Evolutionary conservation across 2,113 vertebrate species (phyloP).

Genomic region (Echinops telfairi): DNA sequence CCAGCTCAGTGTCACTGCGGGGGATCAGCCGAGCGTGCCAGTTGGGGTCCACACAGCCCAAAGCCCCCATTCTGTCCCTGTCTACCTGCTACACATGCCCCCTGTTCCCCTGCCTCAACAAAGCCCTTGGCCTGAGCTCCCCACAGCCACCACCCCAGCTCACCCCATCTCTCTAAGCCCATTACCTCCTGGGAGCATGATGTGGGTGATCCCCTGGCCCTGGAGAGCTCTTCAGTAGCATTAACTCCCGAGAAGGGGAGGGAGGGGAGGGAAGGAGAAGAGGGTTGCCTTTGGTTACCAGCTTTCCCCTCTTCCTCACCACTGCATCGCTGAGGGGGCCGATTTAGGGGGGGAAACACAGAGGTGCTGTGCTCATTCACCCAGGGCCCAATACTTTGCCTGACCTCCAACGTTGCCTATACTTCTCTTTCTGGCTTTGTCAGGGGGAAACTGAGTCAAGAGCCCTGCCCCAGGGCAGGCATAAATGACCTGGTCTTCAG

Average conservation of each 20-base stretch:
- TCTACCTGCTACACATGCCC: background rate
- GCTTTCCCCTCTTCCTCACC: background rate
- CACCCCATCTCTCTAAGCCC: conserved; percentile 64
- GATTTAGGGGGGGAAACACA: conserved; percentile 2
- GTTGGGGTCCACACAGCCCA: background rate
- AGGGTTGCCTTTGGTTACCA: conserved; percentile 79
- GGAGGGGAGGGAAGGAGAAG: background rate
- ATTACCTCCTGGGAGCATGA: conserved; percentile 81
- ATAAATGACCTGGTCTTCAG: background rate
- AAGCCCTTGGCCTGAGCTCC: background rate
- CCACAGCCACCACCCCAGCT: background rate
- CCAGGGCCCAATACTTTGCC: conserved; percentile 11
- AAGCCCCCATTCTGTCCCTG: background rate
- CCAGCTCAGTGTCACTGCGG: background rate
- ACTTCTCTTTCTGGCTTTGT: background rate
- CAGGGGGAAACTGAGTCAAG: conserved; percentile 51
- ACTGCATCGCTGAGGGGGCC: conserved; percentile 7
- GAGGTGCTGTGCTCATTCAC: background rate
- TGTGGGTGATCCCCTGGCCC: conserved; percentile 63
- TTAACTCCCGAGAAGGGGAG: conserved; percentile 66
- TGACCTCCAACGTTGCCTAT: background rate
- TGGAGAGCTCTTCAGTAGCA: conserved; percentile 77
- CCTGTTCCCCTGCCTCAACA: background rate
- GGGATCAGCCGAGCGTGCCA: background rate
- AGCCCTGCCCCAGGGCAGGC: background rate